phyloP scores from a whole-genome alignment of 2,888 invertebrate species.

The Tachina grossa region DNA sequence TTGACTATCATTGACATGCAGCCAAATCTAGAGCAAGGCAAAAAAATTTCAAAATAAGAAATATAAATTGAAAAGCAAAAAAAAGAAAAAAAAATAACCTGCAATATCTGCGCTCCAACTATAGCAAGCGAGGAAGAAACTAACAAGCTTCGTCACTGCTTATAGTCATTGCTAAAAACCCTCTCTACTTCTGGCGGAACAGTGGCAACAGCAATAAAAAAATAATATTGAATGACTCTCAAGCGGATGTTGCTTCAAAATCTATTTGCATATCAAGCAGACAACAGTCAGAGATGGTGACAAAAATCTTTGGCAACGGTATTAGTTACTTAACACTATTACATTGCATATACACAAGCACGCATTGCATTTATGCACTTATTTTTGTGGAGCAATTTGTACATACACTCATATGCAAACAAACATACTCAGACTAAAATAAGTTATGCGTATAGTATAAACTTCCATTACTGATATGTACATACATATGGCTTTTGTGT shows the following conservation, averaged over 20 bases:
- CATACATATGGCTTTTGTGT: not conserved
- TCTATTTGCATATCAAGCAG: constrained; percentile 69
- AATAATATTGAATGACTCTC: constrained; percentile 59
- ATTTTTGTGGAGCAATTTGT: not conserved
- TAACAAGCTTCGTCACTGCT: constrained; percentile 11
- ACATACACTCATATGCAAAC: not conserved
- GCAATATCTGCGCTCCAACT: no score
- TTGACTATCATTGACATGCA: constrained; percentile 76
- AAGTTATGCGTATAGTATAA: constrained; percentile 27
- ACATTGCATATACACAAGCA: constrained; percentile 15
- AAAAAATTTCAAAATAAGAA: not conserved
- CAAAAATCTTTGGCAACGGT: constrained; percentile 67
- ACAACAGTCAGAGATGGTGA: constrained; percentile 58
- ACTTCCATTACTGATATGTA: constrained; percentile 32
- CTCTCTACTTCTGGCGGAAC: not conserved
- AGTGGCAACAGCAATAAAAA: constrained; percentile 19
- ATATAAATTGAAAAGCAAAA: constrained; percentile 4
- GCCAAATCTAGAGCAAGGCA: constrained; percentile 28
- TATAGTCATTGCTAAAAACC: not conserved
- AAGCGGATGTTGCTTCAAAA: constrained; percentile 67
- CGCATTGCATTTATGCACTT: not conserved
- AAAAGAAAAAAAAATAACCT: not conserved
- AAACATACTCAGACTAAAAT: not conserved
- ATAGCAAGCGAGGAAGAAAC: constrained; percentile 3
- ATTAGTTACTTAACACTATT: constrained; percentile 59